Percentiles rank a stretch among this genome's conserved stretches.
phyloP scores from a whole-genome alignment of 2,797 vertebrate genomes.

The Poecilia gillii region DNA sequence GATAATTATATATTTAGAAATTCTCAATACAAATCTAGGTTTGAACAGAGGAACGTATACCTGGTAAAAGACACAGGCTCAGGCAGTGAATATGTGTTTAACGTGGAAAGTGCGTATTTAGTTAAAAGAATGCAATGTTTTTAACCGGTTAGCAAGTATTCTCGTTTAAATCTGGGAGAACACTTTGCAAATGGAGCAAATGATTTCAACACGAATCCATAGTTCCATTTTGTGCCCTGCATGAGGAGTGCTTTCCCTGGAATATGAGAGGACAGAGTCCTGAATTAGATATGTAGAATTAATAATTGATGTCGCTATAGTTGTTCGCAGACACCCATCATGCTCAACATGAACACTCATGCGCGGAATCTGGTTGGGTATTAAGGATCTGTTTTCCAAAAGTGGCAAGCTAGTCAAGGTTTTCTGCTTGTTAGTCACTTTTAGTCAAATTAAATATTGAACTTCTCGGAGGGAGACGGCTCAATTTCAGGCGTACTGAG shows the following conservation, averaged over 20 bases:
- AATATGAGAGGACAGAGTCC: constrained; percentile 58
- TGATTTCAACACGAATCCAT: constrained; percentile 40
- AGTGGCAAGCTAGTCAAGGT: constrained; percentile 42
- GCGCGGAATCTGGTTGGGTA: constrained; percentile 20
- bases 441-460: constrained; percentile 61
- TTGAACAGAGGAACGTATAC: constrained; percentile 51
- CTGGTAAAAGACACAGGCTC: constrained; percentile 41
- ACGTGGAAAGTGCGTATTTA: constrained; percentile 16
- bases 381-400: constrained; percentile 45
- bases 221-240: constrained; percentile 48
- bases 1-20: background rate
- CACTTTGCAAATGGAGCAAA: constrained; percentile 31
- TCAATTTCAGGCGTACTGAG: constrained; percentile 27
- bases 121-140: constrained; percentile 34
- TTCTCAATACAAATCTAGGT: background rate
- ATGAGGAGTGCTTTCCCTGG: constrained; percentile 32
- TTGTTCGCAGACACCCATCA: constrained; percentile 35
- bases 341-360: constrained; percentile 11
- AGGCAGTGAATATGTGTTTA: constrained; percentile 25
- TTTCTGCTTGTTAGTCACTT: constrained; percentile 46
- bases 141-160: constrained; percentile 53
- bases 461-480: constrained; percentile 22
- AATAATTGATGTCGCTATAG: constrained; percentile 65
- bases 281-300: constrained; percentile 70
- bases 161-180: constrained; percentile 33